Conservation (phyloP, 2,888 invertebrate genomes). For the Platerodrilus igneus region DNA sequence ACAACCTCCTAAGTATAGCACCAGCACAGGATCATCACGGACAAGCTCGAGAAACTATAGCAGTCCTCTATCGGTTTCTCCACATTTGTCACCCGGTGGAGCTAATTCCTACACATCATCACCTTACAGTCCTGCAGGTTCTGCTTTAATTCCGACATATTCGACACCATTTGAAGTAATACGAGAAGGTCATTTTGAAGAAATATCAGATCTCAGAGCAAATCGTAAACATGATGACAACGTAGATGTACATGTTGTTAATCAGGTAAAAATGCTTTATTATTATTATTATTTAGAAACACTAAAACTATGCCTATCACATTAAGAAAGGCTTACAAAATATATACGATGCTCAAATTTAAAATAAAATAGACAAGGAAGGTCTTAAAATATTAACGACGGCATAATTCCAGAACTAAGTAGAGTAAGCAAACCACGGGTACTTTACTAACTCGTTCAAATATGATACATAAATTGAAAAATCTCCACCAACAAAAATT, state of each 20-base stretch:
- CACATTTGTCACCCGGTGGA: conserved; percentile 45
- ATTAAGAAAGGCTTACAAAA: no score
- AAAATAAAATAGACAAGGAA: no score
- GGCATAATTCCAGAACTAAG: no score
- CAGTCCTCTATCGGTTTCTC: conserved; percentile 47
- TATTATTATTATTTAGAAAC: neutral
- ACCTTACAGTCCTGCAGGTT: conserved; percentile 51
- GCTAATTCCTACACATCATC: conserved; percentile 18
- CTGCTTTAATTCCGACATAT: conserved; percentile 44
- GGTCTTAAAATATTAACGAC: no score
- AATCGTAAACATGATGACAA: conserved; percentile 14
- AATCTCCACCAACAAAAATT: no score
- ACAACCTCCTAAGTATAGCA: conserved; percentile 37
- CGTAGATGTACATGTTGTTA: conserved; percentile 49
- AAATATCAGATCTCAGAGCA: conserved; percentile 12
- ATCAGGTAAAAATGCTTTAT: conserved; percentile 50
- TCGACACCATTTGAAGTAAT: conserved; percentile 36
- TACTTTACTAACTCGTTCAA: no score
- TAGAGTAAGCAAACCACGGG: no score
- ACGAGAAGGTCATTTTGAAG: conserved; percentile 35
- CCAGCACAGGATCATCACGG: conserved; percentile 51
- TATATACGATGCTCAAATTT: no score
- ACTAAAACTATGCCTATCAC: no score
- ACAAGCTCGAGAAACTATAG: conserved; percentile 46
- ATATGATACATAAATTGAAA: no score